Evolutionary conservation across 1,140 invertebrate genomes (phyloP), one percentile per base, ranked within the genome.

Genomic region (Ladona fulva): DNA sequence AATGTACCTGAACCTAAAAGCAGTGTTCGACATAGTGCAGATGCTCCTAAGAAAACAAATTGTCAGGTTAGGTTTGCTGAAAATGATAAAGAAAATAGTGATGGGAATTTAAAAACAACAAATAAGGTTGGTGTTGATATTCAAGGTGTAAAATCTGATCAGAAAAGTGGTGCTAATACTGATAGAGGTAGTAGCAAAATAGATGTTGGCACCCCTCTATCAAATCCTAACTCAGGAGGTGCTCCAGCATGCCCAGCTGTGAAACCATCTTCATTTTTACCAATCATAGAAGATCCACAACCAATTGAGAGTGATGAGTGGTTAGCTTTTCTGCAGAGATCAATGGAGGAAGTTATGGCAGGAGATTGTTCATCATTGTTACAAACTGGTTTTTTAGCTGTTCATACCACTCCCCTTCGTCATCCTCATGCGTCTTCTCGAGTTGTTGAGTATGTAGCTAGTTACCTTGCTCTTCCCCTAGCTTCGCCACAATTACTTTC

Each of bases 261-360:
- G 16, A 66, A 66, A 22, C 52, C 52, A 1, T 66, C 52, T 16
- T 66, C 52, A 66, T 66, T 66, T 16, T 66, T 66, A 19, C 52
- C 52, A 66, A 19, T 66, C 0, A 83, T 83, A 77, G 85, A 83
- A 81, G 83, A 85, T 74, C 84, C 86, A 25, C 87, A 87, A 44
- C 90, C 91, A 8, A 92, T 94, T 76, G 93, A 95, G 85, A 90
- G 92, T 80, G 93, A 94, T 79, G 93, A 95, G 84, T 95, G 93
- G 93, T 87, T 93, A 83, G 89, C 91, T 76, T 90, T 94, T 86
- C 79, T 88, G 83, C 84, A 85, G 84, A 79, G 85, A 74, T 80
- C 86, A 79, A 78, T 85, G 79, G 79, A 85, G 81, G 79, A 83
- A 80, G 75, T 79, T 37, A 77, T 81, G 44, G 76, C 79, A 73